phyloP scores from a whole-genome alignment of 2,888 invertebrate genomes.

The Mesorhabditis sp. region DNA sequence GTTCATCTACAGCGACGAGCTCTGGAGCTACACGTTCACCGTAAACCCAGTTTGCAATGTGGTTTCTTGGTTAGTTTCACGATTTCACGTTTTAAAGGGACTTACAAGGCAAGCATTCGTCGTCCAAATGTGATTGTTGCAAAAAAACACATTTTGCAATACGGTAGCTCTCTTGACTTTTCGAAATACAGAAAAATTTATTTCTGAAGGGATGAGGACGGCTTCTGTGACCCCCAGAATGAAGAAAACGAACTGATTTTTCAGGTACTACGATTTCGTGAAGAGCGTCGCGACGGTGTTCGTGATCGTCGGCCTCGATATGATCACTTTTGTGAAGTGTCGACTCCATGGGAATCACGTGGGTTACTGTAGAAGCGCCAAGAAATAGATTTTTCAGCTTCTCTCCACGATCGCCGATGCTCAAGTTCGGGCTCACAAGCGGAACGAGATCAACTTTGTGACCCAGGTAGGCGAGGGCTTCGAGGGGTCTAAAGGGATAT shows the following conservation, averaged over 20 bases:
- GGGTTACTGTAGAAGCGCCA: background rate
- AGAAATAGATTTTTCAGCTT: background rate
- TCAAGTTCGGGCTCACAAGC: background rate
- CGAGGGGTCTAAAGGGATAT: background rate
- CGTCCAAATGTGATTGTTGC: no score
- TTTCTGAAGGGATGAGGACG: no score
- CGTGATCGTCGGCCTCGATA: background rate
- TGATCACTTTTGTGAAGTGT: background rate
- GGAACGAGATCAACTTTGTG: conserved; percentile 3
- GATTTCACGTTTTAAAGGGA: no score
- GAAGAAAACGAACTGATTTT: no score
- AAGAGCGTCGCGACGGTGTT: background rate
- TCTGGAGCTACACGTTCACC: background rate
- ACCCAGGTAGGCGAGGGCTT: background rate
- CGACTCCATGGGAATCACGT: background rate
- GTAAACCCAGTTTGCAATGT: background rate
- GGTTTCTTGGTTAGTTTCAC: background rate
- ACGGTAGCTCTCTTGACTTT: no score
- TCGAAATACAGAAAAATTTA: no score
- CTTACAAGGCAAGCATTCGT: no score
- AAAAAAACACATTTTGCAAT: no score
- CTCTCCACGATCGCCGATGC: background rate
- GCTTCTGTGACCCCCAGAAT: no score
- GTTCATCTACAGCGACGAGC: background rate
- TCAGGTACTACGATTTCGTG: conserved; percentile 4